Evolutionary conservation across 2,888 invertebrate species (phyloP).

Genomic region (Stegophylla sp.): DNA sequence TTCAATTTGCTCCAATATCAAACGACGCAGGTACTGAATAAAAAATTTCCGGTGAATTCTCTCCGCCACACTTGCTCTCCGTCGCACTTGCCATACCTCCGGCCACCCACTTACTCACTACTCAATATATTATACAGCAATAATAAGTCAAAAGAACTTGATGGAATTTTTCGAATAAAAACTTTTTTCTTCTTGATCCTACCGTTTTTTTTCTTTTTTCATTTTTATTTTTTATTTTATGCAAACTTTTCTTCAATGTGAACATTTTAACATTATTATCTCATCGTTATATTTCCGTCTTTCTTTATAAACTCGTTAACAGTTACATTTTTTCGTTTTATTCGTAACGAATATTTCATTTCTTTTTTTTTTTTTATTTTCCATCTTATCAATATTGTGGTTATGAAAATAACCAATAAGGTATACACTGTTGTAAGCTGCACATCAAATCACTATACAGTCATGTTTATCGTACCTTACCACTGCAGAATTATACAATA

Average conservation of each 20-base stretch:
- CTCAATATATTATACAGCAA: constrained; percentile 55
- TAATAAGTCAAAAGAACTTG: constrained; percentile 59
- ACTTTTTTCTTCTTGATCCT: constrained; percentile 54
- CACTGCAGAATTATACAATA: too few species aligned
- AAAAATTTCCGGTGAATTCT: constrained; percentile 56
- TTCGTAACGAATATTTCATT: constrained; percentile 35
- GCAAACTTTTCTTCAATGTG: constrained; percentile 54
- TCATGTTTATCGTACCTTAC: too few species aligned
- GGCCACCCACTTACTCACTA: constrained; percentile 22
- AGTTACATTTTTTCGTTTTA: constrained; percentile 45
- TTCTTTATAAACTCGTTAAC: constrained; percentile 56
- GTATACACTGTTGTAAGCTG: neutral
- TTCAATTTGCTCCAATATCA: constrained; percentile 57
- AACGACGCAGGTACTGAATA: constrained; percentile 59
- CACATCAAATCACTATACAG: neutral
- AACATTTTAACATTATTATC: constrained; percentile 57
- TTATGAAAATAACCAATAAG: neutral
- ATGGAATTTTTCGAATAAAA: constrained; percentile 59
- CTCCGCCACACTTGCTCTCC: neutral
- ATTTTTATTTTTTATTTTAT: constrained; percentile 34
- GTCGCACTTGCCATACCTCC: constrained; percentile 21
- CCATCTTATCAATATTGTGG: neutral
- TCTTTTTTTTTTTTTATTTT: constrained; percentile 30
- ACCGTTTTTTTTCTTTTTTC: constrained; percentile 43
- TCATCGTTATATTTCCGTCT: constrained; percentile 57